Base-by-base conservation (phyloP, 2,888 invertebrate genomes). In the Rhamnusium bicolor region DNA sequence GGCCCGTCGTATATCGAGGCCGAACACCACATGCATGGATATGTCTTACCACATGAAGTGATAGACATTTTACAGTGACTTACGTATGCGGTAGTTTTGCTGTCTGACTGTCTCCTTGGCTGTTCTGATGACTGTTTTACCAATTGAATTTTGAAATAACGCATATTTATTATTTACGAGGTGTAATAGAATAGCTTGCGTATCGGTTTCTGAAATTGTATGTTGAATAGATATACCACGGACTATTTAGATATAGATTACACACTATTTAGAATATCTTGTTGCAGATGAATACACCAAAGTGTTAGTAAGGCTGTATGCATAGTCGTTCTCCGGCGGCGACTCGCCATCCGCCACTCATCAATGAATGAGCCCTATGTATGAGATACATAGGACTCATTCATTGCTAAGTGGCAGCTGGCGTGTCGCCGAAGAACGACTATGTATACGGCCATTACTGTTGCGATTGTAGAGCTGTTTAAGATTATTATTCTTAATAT, bases 1-100 rank as follows among this genome's bases (percentile, higher is more conserved):
- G 86, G 85, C 85, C 85, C 84, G 83, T 81, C 81, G 81, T 81
- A 81, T 84, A 85, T 85, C 86, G 86, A 86, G 85, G 86, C 83
- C 86, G 84, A 83, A 84, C 84, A 83, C 83, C 84, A 81, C 74
- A 71, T 74, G 70, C 74, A 71, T 74, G 70, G 72, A 58, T 66
- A 47, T 53, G 60, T 60, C 66, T 66, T 71, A 76, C 73, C 73
- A 71, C 66, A 69, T 67, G 69, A 72, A 69, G 75, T 62, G 47
- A 40, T 62, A 51, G 56, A 74, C 73, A 62, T 69, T 54, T 61
- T 51, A 51, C 67, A 70, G n/a, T 67, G 68, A 49, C 6, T 71
- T 71, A 49, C 66, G 68, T 56, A 61, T 66, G 65, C 68, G 71
- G 67, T 62, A 72, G 71, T 74, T 80, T 74, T 58, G 63, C 73